These are phyloP conservation scores for Lepus americanus DNA, from an alignment of 2,113 vertebrate genomes.

Conservation along the genomic window DNA sequence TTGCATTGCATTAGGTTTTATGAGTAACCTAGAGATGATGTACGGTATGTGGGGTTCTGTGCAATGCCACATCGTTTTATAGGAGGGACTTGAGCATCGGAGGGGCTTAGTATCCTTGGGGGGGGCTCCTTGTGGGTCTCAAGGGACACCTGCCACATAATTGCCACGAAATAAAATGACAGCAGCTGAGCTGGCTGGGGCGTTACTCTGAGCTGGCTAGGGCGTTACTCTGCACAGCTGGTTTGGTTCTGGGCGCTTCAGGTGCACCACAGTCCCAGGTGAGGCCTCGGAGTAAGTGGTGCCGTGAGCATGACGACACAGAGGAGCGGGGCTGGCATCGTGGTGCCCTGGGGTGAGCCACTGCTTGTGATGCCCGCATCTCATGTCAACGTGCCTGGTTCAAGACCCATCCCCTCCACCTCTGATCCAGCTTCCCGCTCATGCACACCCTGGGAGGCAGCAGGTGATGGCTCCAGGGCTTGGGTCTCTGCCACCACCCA, in stretches of 20 bases:
- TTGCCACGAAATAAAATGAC: constrained; percentile 3
- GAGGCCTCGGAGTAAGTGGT: neutral
- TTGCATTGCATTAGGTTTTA: neutral
- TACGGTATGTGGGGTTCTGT: neutral
- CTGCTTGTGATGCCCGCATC: too few species aligned
- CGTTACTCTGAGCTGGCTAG: too few species aligned
- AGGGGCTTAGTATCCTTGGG: neutral
- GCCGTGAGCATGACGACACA: neutral
- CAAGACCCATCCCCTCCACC: too few species aligned
- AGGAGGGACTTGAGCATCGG: too few species aligned
- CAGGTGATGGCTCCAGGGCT: too few species aligned
- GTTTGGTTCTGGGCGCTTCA: neutral
- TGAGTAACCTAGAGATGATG: neutral
- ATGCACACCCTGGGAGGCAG: too few species aligned
- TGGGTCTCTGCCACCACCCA: too few species aligned
- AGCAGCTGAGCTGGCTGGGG: neutral
- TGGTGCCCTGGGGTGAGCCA: too few species aligned
- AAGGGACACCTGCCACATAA: neutral
- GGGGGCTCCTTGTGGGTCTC: neutral
- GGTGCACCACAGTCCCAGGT: neutral
- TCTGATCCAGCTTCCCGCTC: too few species aligned
- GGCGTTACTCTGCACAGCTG: too few species aligned
- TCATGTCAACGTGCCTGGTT: too few species aligned
- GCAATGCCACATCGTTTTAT: neutral
- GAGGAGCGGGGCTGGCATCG: neutral